A percentile compares a stretch with the other conserved stretches of the same genome.
phyloP scores from a whole-genome alignment of 2,797 vertebrate species.

The Vespertilio murinus region DNA sequence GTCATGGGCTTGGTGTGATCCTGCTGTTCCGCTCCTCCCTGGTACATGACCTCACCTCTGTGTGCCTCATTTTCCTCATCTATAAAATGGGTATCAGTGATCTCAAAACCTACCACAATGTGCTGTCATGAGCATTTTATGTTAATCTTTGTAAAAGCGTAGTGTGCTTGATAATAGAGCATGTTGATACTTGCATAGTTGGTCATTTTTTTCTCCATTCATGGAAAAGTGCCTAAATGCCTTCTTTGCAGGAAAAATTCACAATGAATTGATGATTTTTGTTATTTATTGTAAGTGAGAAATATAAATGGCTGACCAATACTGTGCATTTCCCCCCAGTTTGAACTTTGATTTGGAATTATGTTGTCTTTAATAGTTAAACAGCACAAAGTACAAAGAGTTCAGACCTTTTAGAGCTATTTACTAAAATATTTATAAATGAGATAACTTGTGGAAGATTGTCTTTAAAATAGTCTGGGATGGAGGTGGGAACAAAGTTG shows the following conservation, averaged over 20 bases:
- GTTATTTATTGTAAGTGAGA: background rate
- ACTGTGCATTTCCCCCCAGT: background rate
- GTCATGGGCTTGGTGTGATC: background rate
- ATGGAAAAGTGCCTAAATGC: background rate
- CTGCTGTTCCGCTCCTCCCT: background rate
- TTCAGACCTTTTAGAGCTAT: background rate
- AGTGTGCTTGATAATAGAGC: background rate
- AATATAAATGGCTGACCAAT: background rate
- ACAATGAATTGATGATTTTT: background rate
- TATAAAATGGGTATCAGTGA: background rate
- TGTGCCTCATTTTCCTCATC: background rate
- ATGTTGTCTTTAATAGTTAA: background rate
- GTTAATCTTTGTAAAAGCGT: background rate
- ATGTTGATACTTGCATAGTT: background rate
- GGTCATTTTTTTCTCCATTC: background rate
- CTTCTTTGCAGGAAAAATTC: background rate
- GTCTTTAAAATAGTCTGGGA: background rate
- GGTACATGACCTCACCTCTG: too few relatives aligned
- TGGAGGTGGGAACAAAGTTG: background rate
- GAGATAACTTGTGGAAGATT: background rate
- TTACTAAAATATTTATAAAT: background rate
- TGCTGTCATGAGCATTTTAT: background rate
- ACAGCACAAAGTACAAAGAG: background rate
- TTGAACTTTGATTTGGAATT: conserved; percentile 28
- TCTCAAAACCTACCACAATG: background rate